A percentile compares a stretch with the other conserved stretches of the same genome.
phyloP scores from a whole-genome alignment of 1,140 invertebrate species.

The Drosophila persimilis region DNA sequence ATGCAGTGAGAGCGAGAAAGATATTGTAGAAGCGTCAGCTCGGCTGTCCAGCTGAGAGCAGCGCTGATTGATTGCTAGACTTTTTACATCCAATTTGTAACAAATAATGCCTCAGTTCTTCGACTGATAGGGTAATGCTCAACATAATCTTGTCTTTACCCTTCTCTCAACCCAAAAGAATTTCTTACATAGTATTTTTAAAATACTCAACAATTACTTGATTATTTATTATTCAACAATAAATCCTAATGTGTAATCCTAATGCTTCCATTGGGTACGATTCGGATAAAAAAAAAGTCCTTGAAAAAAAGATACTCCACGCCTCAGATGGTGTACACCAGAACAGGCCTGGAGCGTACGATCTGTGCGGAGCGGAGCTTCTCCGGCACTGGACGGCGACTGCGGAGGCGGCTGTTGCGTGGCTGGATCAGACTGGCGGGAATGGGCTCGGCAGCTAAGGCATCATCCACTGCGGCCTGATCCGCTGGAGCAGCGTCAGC shows the following conservation, averaged over 20 bases:
- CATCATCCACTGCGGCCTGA: slow-evolving; percentile 38
- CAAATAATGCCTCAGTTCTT: too few relatives aligned
- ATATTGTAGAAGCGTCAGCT: too few relatives aligned
- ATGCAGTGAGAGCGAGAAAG: too few relatives aligned
- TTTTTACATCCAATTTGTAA: too few relatives aligned
- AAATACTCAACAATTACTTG: slow-evolving; percentile 34
- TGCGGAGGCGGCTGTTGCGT: slow-evolving; percentile 60
- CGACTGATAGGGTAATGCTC: too few relatives aligned
- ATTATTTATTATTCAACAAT: slow-evolving; percentile 48
- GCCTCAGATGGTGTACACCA: slow-evolving; percentile 63
- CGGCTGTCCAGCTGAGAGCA: too few relatives aligned
- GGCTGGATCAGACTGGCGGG: slow-evolving; percentile 69
- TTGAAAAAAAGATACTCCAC: neutral
- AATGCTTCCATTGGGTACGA: neutral
- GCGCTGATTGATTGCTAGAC: too few relatives aligned
- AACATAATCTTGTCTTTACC: too few relatives aligned
- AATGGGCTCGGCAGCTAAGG: slow-evolving; percentile 53
- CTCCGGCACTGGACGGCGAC: slow-evolving; percentile 49
- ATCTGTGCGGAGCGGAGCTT: slow-evolving; percentile 64
- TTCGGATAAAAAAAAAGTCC: slow-evolving; percentile 8
- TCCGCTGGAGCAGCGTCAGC: slow-evolving; percentile 39
- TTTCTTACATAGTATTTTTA: neutral
- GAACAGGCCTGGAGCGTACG: slow-evolving; percentile 65
- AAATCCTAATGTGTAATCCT: neutral
- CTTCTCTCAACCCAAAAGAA: too few relatives aligned